phyloP scores from a whole-genome alignment of 2,797 vertebrate species.

The Sebastes nivosus region DNA sequence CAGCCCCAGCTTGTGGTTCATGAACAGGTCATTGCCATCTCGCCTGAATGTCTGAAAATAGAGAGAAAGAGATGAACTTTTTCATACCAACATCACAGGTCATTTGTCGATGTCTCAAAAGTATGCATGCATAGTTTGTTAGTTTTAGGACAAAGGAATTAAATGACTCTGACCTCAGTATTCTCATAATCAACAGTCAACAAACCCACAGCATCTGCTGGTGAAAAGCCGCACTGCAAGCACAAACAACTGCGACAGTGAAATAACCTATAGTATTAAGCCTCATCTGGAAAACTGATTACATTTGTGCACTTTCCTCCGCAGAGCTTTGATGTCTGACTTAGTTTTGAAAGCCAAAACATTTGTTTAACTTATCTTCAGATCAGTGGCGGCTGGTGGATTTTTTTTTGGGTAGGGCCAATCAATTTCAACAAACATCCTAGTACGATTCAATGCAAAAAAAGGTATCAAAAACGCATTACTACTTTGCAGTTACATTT shows the following conservation, averaged over 20 bases:
- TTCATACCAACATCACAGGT: not conserved
- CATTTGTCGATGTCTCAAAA: not conserved
- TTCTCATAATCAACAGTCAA: not conserved
- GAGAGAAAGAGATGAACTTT: not conserved
- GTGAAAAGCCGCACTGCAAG: not conserved
- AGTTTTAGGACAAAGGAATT: not conserved
- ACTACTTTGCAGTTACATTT: too few species aligned
- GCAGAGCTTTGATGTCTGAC: not conserved
- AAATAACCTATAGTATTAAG: not conserved
- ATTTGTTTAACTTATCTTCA: not conserved
- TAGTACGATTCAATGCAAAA: too few species aligned
- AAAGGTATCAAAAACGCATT: too few species aligned
- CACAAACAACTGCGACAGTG: not conserved
- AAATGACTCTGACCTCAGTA: not conserved
- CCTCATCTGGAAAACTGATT: not conserved
- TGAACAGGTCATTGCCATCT: conserved; percentile 93
- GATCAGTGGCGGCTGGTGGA: too few species aligned
- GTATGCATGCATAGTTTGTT: not conserved
- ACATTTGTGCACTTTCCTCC: not conserved
- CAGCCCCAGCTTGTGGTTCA: conserved; percentile 96
- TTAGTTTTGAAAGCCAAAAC: not conserved
- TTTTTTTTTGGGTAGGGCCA: too few species aligned
- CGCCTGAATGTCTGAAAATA: conserved; percentile 88
- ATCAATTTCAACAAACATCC: too few species aligned
- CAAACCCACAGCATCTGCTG: not conserved